Evolutionary conservation across 2,888 invertebrate genomes (phyloP), one percentile per base, ranked within the genome.

Genomic region (Ichneumoninae sp.): DNA sequence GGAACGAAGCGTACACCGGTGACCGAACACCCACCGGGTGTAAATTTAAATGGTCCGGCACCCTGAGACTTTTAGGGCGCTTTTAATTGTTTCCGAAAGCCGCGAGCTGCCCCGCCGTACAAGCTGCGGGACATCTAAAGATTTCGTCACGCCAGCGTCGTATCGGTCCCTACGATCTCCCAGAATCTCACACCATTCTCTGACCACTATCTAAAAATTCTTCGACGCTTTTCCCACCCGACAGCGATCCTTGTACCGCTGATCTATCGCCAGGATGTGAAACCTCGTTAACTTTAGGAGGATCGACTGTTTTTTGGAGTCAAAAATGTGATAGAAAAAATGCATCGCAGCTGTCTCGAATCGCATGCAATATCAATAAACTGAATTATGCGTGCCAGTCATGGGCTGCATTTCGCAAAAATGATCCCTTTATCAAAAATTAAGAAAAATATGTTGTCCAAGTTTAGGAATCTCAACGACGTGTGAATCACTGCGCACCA

Each of bases 21-120:
- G 74, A 44, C 36, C 74, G 83, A 75, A 79, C 79, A 79, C 70
- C 84, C 84, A 81, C 69, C 69, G 84, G n/a, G 75, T 71, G 86
- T 86, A 85, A 85, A 87, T 87, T 86, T 83, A 81, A 86, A 87
- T 86, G 86, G 86, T 80, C 80, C 82, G 79, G 81, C 82, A 77
- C 88, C 87, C 84, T 83, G 81, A 57, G 86, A 86, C 85, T 86
- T 87, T 89, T 86, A 77, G 80, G 80, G 81, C 77, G 85, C 82
- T 83, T 84, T 82, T 83, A 84, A 87, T 86, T 88, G 86, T 89
- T 88, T 88, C 82, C 86, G 71, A 80, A 87, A 86, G 86, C 77
- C 54, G 82, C 83, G 77, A 79, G 44, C 47, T 80, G 70, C 60
- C 70, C 75, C 70, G 68, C 33, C 77, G 80, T 71, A 83, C 77